Base-by-base conservation (phyloP, 2,113 vertebrate genomes). In the Sorex fumeus region DNA sequence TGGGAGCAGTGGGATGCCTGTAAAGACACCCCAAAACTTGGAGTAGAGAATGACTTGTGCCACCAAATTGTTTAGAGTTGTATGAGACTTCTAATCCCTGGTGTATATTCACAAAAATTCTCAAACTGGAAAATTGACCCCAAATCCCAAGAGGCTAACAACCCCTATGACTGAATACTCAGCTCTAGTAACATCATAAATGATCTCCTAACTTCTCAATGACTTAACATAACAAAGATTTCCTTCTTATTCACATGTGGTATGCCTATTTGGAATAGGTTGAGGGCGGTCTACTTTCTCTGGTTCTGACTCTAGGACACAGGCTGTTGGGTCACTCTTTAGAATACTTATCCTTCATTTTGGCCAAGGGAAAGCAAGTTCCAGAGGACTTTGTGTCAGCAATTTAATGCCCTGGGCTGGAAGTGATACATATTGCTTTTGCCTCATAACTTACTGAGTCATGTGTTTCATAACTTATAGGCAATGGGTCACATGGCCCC, bases 71-170 rank as follows among this genome's bases (percentile, higher is more conserved):
- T 76, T 74, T 78, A 90, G 64, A 47, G 45, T 69, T 12, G 6
- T 21, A n/a, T 30, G 91, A 88, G 53, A 90, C 62, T 78, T 90
- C 74, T 47, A 64, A 88, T 47, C 57, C 47, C 75, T 70, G 70
- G 32, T 60, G 71, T 21, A 28, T 30, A 28, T 85, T 60, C 64
- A 82, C 34, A 70, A 84, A 57, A 91, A 81, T 87, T 77, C 23
- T 32, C 79, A 34, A 75, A 75, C 57, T 76, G 70, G 47, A 90
- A 92, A 93, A 80, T 62, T 47, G 50, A 77, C 28, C 40, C 47
- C 12, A 60, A 84, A 84, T 80, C 74, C 62, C 10, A 36, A 77
- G 50, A 87, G 23, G 32, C 62, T 90, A 84, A 74, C 53, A n/a
- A 87, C 23, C 45, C 53, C 85, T 84, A 66, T 43, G 30, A 32